Base-by-base conservation (phyloP, 2,113 vertebrate species). In the Erythrocercus mccallii region DNA sequence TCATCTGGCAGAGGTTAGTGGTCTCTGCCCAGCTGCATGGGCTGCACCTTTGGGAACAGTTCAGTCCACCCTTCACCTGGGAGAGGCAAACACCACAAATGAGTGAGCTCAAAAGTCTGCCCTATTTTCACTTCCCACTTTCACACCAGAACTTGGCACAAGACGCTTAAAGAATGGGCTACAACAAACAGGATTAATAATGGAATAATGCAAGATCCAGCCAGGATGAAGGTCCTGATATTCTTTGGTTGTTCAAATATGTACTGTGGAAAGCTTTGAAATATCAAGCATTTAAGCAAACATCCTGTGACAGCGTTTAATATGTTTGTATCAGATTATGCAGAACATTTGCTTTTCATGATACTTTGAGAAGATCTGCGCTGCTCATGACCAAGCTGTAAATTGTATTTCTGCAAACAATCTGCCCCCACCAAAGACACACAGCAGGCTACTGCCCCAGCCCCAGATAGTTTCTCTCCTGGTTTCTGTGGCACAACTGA, bases 261-360 rank as follows among this genome's bases (percentile, higher is more conserved):
- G 48, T 74, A n/a, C 65, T 18, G 51, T 51, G 65, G 44, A 71
- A 73, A 71, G 61, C 47, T 62, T 40, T 79, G 70, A 90, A 96
- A 93, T 87, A 81, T 9, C 78, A 91, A 91, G 57, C 76, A 64
- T 79, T 96, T 84, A 87, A 79, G 73, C 81, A 95, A 95, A 90
- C 78, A 76, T 56, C 48, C 50, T 60, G 35, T 74, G 38, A 56
- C 24, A 87, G 35, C 3, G 2, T 81, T 69, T 50, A 56, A 51
- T 88, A 60, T 57, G 22, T 87, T 91, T 91, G 87, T 40, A 79
- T 68, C 73, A 51, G 78, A 78, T 94, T 87, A 87, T 4, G 2
- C 33, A 81, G 61, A 79, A 87, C 57, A 81, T 95, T 96, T 95
- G 12, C 60, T 91, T 86, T 92, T 86, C 81, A 18, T 37, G 76